Base-by-base conservation (phyloP, 2,888 invertebrate species). In the Rhaphigaster nebulosa region DNA sequence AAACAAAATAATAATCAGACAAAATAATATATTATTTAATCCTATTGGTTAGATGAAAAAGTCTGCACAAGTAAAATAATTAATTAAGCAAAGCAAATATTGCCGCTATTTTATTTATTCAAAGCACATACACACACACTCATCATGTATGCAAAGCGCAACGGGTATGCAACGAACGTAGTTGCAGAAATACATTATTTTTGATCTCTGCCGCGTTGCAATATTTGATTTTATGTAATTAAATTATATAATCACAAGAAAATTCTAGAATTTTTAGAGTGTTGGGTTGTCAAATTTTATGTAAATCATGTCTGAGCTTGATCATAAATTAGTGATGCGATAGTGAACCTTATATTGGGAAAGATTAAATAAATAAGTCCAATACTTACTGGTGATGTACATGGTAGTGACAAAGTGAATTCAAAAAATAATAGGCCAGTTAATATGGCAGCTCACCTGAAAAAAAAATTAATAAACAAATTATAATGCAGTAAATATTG, bases 131-230 rank as follows among this genome's bases (percentile, higher is more conserved):
- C 38, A 38, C 34, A 20, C 70, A 76, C 18, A 38, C 38, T 76
- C 34, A 76, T 76, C 70, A 34, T 0, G 70, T 38, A 76, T 76
- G 70, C 70, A 76, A 1, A 6, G 34, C 70, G 70, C 70, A 76
- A 26, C 70, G 6, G 10, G 70, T 38, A 76, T 76, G 70, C 70
- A 76, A 76, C 20, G 1, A 38, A 23, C 70, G 70, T 38, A 76
- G 29, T 20, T 38, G 70, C 70, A 38, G 70, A 76, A 76, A 76
- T 76, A 76, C 20, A 76, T 76, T 76, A 38, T 76, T 76, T 38
- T 76, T 38, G 29, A 76, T 38, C 34, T 38, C 2, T 76, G 8
- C 70, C 70, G 70, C 70, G 8, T 76, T 38, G 70, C 70, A 76
- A 38, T 76, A 38, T 38, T 76, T 1, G 6, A 76, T 76, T 38